Conservation (phyloP, 2,797 vertebrate species). For the Benthosema pterotum region DNA sequence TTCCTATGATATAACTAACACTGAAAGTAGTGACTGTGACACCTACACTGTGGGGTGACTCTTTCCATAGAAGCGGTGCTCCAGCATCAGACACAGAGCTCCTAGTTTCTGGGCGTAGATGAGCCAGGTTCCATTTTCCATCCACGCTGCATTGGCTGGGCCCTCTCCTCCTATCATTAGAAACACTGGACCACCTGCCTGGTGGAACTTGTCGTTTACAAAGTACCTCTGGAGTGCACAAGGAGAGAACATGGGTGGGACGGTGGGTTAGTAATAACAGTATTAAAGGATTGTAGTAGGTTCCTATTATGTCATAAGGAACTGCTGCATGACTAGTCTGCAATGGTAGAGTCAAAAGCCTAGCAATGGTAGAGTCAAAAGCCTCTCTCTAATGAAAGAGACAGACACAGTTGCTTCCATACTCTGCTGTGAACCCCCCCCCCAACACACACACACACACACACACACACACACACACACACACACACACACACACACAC, state of each 20-base stretch:
- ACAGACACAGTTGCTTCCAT: too few relatives aligned
- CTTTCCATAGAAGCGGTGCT: conserved; percentile 80
- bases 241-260: background rate
- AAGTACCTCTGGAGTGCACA: conserved; percentile 74
- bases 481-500: conserved; percentile 19
- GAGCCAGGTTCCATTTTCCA: conserved; percentile 70
- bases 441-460: too few relatives aligned
- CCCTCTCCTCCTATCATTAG: conserved; percentile 79
- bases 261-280: too few relatives aligned
- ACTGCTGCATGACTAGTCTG: background rate
- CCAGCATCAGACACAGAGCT: conserved; percentile 72
- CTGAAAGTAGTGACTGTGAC: background rate
- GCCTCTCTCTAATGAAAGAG: too few relatives aligned
- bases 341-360: too few relatives aligned
- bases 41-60: conserved; percentile 70
- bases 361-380: too few relatives aligned
- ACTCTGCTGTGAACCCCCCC: too few relatives aligned
- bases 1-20: too few relatives aligned
- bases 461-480: too few relatives aligned
- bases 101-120: conserved; percentile 69
- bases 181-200: conserved; percentile 70
- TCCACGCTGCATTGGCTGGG: conserved; percentile 66
- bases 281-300: background rate
- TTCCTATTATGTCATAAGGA: too few relatives aligned
- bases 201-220: conserved; percentile 67